Evolutionary conservation across 2,888 invertebrate genomes (phyloP), one percentile per base, ranked within the genome.

Genomic region (Blastobasis lacticolella): DNA sequence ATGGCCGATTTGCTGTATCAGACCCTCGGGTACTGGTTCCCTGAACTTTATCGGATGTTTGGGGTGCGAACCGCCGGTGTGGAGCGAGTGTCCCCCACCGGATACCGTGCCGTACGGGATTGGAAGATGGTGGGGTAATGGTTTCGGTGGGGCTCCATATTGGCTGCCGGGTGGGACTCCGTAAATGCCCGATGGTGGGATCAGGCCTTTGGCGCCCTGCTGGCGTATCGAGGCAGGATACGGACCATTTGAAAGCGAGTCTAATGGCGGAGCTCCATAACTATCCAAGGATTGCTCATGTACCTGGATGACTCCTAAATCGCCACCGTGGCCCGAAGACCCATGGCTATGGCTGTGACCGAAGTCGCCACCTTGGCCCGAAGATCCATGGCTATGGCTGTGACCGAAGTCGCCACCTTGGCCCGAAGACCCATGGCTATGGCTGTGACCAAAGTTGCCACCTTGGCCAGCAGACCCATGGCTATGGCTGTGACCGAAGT

Each of bases 21-120:
- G 75, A 0, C 93, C 93, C 49, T 90, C 87, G 0, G 94, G 94
- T 0, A 95, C 92, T 0, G 93, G 91, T n/a, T 94, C 92, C 46
- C 94, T 89, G 73, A 94, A 94, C 58, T 92, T 90, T 5, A 94
- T 90, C 0, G 95, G 94, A 40, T 89, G 88, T 65, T 86, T 88
- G 0, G 91, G 91, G 0, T 73, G 71, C 48, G 71, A 78, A 1
- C 84, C 80, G 3, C 89, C 86, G 0, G 85, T 70, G 57, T 81
- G 76, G 40, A 76, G 72, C 0, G 83, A 71, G 54, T 81, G 80
- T 0, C 82, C 81, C 0, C 88, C 88, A 5, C 88, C 88, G 0
- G 88, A 84, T 50, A 77, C 72, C 0, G 78, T 70, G 0, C 88
- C 88, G 50, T 87, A 88, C 0, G 87, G 84, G 3, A 88, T 71